Percentiles rank a stretch among this genome's conserved stretches.
phyloP scores from a whole-genome alignment of 2,797 vertebrate genomes.

The Sciurus carolinensis region DNA sequence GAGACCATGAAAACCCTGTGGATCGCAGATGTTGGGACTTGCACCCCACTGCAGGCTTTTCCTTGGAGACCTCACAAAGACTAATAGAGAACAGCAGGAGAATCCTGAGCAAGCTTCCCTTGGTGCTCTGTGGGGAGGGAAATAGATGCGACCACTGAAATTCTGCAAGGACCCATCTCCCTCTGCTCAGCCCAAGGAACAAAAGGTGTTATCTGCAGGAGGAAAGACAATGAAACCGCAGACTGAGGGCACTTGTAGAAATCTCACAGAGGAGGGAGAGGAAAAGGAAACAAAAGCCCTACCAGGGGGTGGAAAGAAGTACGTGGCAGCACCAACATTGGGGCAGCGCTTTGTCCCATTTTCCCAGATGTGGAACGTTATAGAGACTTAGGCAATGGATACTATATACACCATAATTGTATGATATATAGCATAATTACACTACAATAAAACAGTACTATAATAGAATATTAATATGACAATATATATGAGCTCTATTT shows the following conservation, averaged over 20 bases:
- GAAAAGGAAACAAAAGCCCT: too few species aligned
- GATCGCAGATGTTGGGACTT: fast-evolving
- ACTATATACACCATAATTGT: too few species aligned
- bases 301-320: too few species aligned
- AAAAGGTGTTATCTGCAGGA: not conserved
- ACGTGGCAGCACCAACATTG: fast-evolving
- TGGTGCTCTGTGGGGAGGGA: not conserved
- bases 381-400: too few species aligned
- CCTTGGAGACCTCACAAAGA: not conserved
- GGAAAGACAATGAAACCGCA: not conserved
- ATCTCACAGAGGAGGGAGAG: not conserved
- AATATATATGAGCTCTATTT: too few species aligned
- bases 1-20: not conserved
- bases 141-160: fast-evolving
- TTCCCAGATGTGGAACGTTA: too few species aligned
- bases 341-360: too few species aligned
- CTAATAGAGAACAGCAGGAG: not conserved
- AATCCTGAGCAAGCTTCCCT: fast-evolving
- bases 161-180: not conserved
- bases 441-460: too few species aligned
- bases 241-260: not conserved
- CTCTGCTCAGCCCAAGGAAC: not conserved
- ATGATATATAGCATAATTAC: too few species aligned
- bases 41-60: too few species aligned
- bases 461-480: too few species aligned